phyloP scores from a whole-genome alignment of 2,797 vertebrate genomes.

The Melanitta fusca region DNA sequence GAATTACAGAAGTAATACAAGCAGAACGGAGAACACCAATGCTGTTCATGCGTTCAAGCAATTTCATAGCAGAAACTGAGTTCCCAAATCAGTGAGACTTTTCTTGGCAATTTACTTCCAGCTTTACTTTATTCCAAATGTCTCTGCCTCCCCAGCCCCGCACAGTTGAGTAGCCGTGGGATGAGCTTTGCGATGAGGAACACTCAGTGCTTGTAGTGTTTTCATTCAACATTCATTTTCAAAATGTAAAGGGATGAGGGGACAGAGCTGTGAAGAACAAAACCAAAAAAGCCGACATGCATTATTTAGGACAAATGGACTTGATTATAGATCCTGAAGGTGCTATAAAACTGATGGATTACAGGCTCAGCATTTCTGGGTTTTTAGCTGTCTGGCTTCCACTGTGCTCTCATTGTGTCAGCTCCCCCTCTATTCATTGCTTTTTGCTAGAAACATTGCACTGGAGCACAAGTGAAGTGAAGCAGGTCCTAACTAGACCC shows the following conservation, averaged over 20 bases:
- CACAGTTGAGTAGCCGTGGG: background rate
- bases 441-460: constrained; percentile 25
- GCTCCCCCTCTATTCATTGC: background rate
- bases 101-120: background rate
- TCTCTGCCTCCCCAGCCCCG: background rate
- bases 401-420: constrained; percentile 59
- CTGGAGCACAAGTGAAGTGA: constrained; percentile 12
- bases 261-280: background rate
- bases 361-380: constrained; percentile 2
- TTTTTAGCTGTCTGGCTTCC: constrained; percentile 34
- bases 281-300: background rate
- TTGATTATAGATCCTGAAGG: constrained; percentile 37
- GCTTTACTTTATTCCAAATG: background rate
- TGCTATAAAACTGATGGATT: constrained; percentile 54
- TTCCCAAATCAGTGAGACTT: background rate
- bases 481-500: constrained; percentile 23
- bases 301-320: background rate
- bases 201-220: background rate
- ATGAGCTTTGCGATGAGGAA: background rate
- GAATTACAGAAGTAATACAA: background rate
- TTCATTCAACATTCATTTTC: background rate
- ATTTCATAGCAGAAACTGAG: background rate
- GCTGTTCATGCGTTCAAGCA: background rate
- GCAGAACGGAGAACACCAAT: background rate
- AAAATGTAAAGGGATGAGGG: rapidly evolving